These are phyloP conservation scores for Poecilia wingei DNA, from an alignment of 2,797 vertebrate genomes.

Conservation along the genomic window DNA sequence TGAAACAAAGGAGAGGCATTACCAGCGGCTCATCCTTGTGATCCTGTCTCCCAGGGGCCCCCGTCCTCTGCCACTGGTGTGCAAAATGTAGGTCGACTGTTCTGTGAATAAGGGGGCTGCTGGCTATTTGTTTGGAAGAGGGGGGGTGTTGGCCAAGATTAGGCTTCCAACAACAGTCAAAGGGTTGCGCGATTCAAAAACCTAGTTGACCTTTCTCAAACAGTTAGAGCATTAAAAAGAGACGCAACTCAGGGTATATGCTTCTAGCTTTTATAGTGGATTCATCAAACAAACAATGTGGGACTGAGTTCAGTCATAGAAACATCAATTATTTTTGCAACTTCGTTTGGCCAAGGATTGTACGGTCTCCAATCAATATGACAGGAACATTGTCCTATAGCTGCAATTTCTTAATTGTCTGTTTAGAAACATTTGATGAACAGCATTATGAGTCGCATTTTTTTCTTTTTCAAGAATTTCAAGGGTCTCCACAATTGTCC, in stretches of 20 bases:
- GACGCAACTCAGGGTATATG: not conserved
- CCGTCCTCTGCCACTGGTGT: slow-evolving; percentile 57
- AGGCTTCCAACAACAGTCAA: slow-evolving; percentile 25
- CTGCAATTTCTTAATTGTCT: not conserved
- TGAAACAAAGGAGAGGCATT: slow-evolving; percentile 73
- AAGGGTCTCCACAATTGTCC: no score
- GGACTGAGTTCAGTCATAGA: not conserved
- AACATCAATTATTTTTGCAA: not conserved
- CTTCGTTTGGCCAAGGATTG: not conserved
- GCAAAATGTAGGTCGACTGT: slow-evolving; percentile 74
- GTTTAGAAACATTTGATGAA: not conserved
- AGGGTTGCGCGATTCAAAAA: slow-evolving; percentile 9
- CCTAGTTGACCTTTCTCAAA: not conserved
- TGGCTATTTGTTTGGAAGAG: slow-evolving; percentile 56
- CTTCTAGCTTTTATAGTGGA: not conserved
- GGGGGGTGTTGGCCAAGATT: slow-evolving; percentile 38
- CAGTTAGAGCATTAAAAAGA: not conserved
- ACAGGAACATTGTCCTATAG: not conserved
- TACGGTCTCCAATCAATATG: not conserved
- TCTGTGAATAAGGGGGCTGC: slow-evolving; percentile 52
- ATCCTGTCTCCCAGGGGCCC: slow-evolving; percentile 67
- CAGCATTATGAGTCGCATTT: not conserved
- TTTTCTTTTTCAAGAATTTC: not conserved
- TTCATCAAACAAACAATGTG: not conserved
- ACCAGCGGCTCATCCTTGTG: slow-evolving; percentile 79